Percentiles rank a stretch among this genome's conserved stretches.
These are phyloP conservation scores for Cetonia aurata DNA, from an alignment of 2,888 invertebrate species.

Conservation along the genomic window DNA sequence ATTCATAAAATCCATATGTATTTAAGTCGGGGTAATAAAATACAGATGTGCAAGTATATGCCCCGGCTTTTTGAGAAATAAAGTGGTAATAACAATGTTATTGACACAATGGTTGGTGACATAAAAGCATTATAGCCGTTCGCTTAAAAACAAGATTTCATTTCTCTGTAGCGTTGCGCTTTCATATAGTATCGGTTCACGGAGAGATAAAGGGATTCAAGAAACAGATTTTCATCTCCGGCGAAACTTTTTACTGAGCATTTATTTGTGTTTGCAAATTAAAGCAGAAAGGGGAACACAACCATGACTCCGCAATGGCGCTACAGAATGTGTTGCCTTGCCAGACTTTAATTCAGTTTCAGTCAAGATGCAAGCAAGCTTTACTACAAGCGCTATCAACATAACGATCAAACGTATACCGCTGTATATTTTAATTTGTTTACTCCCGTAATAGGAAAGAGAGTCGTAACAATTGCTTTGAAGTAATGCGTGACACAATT, in stretches of 20 bases:
- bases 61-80: not conserved
- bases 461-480: conserved; percentile 2
- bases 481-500: conserved; percentile 1
- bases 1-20: too few species aligned
- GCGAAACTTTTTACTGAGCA: conserved; percentile 25
- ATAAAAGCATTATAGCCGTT: not conserved
- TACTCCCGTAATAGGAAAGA: conserved; percentile 5
- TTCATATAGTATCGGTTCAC: too few species aligned
- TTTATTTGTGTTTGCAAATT: conserved; percentile 35
- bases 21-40: too few species aligned
- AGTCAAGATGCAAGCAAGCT: conserved; percentile 9
- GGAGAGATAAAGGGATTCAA: not conserved
- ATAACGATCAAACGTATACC: conserved; percentile 13
- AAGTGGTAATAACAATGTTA: not conserved
- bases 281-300: conserved; percentile 17
- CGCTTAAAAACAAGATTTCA: conserved; percentile 14
- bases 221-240: conserved; percentile 18
- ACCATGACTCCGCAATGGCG: conserved; percentile 17
- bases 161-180: not conserved
- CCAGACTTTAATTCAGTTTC: conserved; percentile 24
- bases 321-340: conserved; percentile 9
- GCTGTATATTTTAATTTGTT: conserved; percentile 24
- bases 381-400: conserved; percentile 7
- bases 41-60: too few species aligned
- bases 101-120: not conserved